Evolutionary conservation across 2,113 vertebrate genomes (phyloP), one percentile per base, ranked within the genome.

Genomic region (Misgurnus mizolepis): DNA sequence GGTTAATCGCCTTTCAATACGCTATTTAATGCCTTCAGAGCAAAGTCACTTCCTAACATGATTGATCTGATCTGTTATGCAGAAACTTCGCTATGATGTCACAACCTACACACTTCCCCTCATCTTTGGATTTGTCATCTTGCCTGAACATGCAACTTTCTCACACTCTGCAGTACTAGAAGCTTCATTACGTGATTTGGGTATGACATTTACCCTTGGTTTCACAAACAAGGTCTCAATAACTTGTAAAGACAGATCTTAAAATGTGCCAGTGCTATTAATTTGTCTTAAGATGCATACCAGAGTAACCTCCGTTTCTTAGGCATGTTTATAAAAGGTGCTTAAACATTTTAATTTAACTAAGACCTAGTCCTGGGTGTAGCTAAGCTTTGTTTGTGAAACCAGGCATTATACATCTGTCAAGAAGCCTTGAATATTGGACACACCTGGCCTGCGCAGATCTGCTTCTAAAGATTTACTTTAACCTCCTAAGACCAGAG

Each of bases 61-160:
- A 53, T 8, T 61, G n/a, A 6, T 58, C 43, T 22, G 9, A n/a
- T 76, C 3, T 76, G 1, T 53, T 2, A 66, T 61, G 69, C 87
- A 92, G 90, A 85, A 0, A 1, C 27, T 58, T 2, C 76, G 60
- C 9, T 9, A 7, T 4, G 84, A 58, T 2, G 5, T 8, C 0
- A 73, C 17, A 0, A 65, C 78, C 43, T 90, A 87, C 78, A 55
- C 71, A 3, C 87, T 91, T 14, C 72, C 85, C 4, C 2, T 93
- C 66, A 84, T 71, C n/a, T 87, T 92, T 67, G 87, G 86, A 5
- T 80, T 93, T 8, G 1, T 87, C 56, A 80, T 91, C 18, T 41
- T 90, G 61, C 88, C 89, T 7, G 85, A 90, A 45, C 76, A 73
- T 9, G 12, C 12, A 0, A 12, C 56, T 0, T 91, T 93, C 85